phyloP scores from a whole-genome alignment of 1,140 invertebrate genomes.

The Orius laevigatus region DNA sequence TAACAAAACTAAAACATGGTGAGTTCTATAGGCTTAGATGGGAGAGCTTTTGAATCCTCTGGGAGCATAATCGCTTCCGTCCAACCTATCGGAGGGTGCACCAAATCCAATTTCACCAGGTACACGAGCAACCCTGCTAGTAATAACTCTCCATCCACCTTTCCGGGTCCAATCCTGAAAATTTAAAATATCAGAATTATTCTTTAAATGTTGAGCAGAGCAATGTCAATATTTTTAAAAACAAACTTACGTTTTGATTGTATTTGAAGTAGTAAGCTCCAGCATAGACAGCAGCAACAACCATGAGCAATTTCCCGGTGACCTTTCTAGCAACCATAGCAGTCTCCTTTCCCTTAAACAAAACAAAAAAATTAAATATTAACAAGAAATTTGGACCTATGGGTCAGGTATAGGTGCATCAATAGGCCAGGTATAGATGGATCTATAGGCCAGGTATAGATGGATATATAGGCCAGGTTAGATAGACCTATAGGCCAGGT shows the following conservation, averaged over 20 bases:
- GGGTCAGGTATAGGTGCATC: no score
- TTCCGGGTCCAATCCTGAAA: slow-evolving; percentile 45
- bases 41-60: slow-evolving; percentile 16
- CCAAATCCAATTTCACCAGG: slow-evolving; percentile 24
- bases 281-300: slow-evolving; percentile 31
- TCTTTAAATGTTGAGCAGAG: background rate
- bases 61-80: slow-evolving; percentile 9
- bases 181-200: background rate
- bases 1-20: no score
- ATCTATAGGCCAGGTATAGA: no score
- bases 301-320: slow-evolving; percentile 41
- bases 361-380: background rate
- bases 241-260: slow-evolving; percentile 47
- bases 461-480: no score
- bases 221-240: background rate
- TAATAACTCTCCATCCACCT: slow-evolving; percentile 43
- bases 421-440: no score
- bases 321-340: slow-evolving; percentile 39
- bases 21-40: slow-evolving; percentile 1
- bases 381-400: background rate
- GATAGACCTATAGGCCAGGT: no score
- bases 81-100: background rate
- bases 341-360: slow-evolving; percentile 15
- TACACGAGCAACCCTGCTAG: slow-evolving; percentile 31
- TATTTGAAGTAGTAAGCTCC: slow-evolving; percentile 63